These are phyloP conservation scores for Macroramphosus scolopax DNA, from an alignment of 2,797 vertebrate species.

Conservation along the genomic window DNA sequence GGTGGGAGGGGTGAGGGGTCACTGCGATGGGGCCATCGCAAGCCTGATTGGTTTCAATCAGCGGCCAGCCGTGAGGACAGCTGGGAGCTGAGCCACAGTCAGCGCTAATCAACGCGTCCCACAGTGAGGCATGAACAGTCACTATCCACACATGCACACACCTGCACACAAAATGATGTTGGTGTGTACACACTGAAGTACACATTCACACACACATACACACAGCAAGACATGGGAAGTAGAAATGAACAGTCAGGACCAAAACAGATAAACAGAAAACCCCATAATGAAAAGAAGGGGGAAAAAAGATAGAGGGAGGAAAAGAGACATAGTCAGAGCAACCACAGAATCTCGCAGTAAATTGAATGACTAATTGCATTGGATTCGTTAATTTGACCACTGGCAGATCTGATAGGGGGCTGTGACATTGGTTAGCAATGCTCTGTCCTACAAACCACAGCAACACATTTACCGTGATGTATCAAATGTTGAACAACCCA, in stretches of 20 bases:
- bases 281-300: constrained; percentile 44
- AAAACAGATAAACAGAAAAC: constrained; percentile 70
- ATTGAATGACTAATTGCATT: constrained; percentile 71
- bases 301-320: constrained; percentile 5
- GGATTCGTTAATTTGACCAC: constrained; percentile 67
- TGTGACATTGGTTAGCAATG: constrained; percentile 64
- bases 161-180: constrained; percentile 45
- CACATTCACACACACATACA: constrained; percentile 58
- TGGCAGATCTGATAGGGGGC: constrained; percentile 59
- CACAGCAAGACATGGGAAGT: constrained; percentile 64
- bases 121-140: constrained; percentile 76
- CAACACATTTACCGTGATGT: constrained; percentile 46
- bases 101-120: constrained; percentile 76
- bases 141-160: constrained; percentile 35
- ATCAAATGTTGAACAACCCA: constrained; percentile 52
- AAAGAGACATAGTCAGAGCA: constrained; percentile 19
- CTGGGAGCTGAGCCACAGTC: constrained; percentile 75
- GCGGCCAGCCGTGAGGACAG: constrained; percentile 72
- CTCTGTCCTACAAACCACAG: constrained; percentile 49
- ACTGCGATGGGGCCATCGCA: constrained; percentile 77
- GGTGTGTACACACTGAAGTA: constrained; percentile 44
- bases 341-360: constrained; percentile 47
- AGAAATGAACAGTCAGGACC: constrained; percentile 71
- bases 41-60: constrained; percentile 82
- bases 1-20: constrained; percentile 80